These are phyloP conservation scores for Etia nguti DNA, from an alignment of 2,113 vertebrate species.

Conservation along the genomic window DNA sequence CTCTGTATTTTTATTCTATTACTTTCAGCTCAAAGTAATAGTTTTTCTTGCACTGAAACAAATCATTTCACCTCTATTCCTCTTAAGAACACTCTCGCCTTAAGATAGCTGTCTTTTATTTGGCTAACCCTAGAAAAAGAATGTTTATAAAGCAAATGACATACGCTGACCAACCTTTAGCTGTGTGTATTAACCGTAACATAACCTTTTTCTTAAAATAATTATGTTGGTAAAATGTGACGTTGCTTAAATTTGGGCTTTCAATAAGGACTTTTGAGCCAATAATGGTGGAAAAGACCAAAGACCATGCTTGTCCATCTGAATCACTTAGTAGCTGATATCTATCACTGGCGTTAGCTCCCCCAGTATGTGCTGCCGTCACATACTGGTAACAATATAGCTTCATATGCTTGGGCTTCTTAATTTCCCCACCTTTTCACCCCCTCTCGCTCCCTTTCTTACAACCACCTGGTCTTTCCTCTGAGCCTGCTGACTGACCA, in stretches of 20 bases:
- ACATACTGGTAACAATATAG: slow-evolving; percentile 13
- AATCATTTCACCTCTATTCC: fast-evolving
- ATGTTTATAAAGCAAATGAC: neutral
- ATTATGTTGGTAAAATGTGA: neutral
- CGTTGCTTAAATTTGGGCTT: neutral
- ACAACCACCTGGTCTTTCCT: slow-evolving; percentile 64
- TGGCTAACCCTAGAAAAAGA: neutral
- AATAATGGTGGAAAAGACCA: neutral
- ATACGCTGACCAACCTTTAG: neutral
- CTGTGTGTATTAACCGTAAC: neutral
- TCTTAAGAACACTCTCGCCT: neutral
- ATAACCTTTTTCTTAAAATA: neutral
- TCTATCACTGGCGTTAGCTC: neutral
- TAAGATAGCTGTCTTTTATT: neutral
- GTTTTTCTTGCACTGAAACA: neutral
- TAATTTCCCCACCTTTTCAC: slow-evolving; percentile 11
- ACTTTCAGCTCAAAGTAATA: neutral
- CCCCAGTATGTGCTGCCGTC: neutral
- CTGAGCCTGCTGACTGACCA: slow-evolving; percentile 70
- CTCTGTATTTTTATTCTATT: neutral
- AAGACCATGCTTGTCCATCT: fast-evolving
- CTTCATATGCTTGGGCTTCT: slow-evolving; percentile 34
- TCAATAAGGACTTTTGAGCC: neutral
- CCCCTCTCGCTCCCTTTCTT: slow-evolving; percentile 1
- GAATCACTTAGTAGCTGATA: neutral